Evolutionary conservation across 2,797 vertebrate genomes (phyloP).

Genomic region (Tinamus major): DNA sequence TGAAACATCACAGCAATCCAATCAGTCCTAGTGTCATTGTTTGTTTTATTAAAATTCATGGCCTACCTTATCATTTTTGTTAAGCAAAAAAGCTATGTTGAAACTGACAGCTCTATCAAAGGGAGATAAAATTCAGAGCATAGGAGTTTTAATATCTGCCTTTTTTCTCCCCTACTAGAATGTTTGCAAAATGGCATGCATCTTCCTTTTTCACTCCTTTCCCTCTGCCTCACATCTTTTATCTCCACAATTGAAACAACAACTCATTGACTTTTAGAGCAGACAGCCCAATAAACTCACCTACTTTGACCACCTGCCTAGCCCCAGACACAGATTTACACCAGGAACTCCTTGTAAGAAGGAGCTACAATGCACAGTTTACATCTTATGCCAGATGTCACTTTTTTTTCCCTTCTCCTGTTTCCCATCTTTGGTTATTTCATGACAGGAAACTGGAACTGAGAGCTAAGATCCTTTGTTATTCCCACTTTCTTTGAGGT

Average conservation of each 20-base stretch:
- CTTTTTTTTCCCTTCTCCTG: fast-evolving
- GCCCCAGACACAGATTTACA: neutral
- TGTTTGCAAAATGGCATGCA: neutral
- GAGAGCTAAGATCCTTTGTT: neutral
- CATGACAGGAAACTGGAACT: neutral
- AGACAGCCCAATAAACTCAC: neutral
- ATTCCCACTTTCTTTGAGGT: neutral
- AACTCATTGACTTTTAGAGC: neutral
- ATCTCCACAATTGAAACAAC: neutral
- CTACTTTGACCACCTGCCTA: fast-evolving
- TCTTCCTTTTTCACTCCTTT: neutral
- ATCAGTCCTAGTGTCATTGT: neutral
- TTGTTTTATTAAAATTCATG: slow-evolving; percentile 42
- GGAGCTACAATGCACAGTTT: neutral
- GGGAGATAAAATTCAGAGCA: neutral
- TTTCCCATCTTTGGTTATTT: neutral
- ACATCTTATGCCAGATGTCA: neutral
- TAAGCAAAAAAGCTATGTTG: neutral
- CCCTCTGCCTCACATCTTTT: neutral
- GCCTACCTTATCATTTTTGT: neutral
- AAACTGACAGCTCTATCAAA: neutral
- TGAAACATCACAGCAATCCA: neutral
- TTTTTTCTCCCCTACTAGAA: neutral
- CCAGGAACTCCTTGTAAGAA: neutral
- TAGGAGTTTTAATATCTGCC: neutral